Conservation (phyloP, 2,888 invertebrate species). For the Drosophila leonis region DNA sequence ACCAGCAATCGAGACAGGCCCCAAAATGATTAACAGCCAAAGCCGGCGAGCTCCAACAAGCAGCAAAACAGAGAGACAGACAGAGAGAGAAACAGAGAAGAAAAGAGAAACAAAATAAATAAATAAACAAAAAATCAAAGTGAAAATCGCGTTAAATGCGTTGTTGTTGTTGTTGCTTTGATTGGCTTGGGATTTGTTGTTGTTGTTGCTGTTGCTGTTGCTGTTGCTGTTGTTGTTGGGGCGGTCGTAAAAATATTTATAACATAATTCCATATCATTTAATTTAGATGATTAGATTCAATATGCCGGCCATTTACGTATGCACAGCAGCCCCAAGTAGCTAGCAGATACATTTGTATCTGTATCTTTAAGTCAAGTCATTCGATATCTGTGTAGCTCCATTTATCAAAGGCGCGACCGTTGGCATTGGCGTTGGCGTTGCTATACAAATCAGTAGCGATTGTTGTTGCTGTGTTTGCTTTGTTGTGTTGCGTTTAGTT, state of each 20-base stretch:
- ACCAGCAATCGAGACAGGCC: conserved; percentile 52
- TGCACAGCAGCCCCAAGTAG: conserved; percentile 53
- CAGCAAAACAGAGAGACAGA: neutral
- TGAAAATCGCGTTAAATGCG: conserved; percentile 65
- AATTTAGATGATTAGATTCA: conserved; percentile 78
- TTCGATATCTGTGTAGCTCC: conserved; percentile 40
- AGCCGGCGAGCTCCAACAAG: conserved; percentile 46
- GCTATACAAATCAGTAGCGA: conserved; percentile 25
- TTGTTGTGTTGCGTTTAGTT: conserved; percentile 5
- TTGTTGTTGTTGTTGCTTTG: conserved; percentile 28
- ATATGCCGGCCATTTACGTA: conserved; percentile 54
- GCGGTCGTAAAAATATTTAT: conserved; percentile 66
- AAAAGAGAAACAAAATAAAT: conserved; percentile 3
- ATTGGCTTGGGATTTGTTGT: conserved; percentile 42
- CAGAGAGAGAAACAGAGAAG: conserved; percentile 7
- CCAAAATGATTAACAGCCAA: conserved; percentile 77
- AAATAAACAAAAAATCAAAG: conserved; percentile 23
- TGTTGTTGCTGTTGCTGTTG: conserved; percentile 11
- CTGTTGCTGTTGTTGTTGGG: conserved; percentile 28
- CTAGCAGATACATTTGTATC: conserved; percentile 67
- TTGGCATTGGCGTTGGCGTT: conserved; percentile 13
- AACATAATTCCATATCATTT: conserved; percentile 78
- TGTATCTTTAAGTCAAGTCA: conserved; percentile 48
- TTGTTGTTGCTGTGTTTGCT: conserved; percentile 25
- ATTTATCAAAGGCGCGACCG: conserved; percentile 54